phyloP scores from a whole-genome alignment of 2,797 vertebrate genomes.

The Lithobates pipiens region DNA sequence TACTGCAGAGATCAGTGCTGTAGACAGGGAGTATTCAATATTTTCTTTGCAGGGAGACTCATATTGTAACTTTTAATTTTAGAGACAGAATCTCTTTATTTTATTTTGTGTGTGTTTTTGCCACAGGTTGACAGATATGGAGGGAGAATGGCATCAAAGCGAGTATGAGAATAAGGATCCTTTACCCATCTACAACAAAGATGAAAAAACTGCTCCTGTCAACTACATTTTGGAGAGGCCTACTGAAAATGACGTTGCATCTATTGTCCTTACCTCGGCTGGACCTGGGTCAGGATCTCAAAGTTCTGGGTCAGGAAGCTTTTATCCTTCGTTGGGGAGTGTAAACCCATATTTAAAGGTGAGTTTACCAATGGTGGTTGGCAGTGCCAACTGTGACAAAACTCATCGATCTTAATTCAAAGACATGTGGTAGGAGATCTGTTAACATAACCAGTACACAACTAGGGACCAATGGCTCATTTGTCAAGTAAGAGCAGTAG shows the following conservation, averaged over 20 bases:
- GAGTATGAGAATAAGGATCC: neutral
- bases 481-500: no score
- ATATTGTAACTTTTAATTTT: no score
- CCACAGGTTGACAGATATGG: constrained; percentile 6
- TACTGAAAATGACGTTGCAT: neutral
- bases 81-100: no score
- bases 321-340: neutral
- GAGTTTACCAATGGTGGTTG: neutral
- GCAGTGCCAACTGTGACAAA: no score
- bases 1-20: no score
- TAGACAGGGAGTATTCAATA: no score
- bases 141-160: neutral
- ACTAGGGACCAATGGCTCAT: no score
- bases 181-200: neutral
- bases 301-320: neutral
- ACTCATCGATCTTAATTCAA: no score
- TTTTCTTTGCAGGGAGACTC: no score
- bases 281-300: neutral
- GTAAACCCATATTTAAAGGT: neutral
- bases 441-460: no score
- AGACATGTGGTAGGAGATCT: no score
- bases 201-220: neutral
- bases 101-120: no score
- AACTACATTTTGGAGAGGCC: neutral
- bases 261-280: neutral